phyloP scores from a whole-genome alignment of 2,113 vertebrate species.

The Alethe castanea region DNA sequence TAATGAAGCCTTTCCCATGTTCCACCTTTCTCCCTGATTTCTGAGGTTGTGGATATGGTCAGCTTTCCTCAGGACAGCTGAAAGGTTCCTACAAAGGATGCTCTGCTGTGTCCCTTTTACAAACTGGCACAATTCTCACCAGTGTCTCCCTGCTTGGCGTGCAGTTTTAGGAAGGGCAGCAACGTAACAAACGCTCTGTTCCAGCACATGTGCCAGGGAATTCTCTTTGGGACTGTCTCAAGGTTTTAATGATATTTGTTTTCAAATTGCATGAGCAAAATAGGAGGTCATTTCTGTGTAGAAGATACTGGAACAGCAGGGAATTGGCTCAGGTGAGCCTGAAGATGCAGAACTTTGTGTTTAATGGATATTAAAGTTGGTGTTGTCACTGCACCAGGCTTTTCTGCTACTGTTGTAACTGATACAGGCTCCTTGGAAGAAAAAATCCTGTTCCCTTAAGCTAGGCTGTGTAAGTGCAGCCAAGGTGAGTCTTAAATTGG shows the following conservation, averaged over 20 bases:
- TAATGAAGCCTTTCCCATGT: background rate
- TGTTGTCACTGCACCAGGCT: rapidly evolving
- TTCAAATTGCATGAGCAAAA: background rate
- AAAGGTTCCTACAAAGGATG: background rate
- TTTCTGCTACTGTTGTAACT: background rate
- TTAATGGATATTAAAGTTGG: background rate
- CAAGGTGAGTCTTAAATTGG: background rate
- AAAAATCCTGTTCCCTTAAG: background rate
- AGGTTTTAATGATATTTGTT: background rate
- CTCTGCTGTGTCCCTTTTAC: background rate
- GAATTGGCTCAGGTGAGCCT: background rate
- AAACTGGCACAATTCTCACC: background rate
- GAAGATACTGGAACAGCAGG: background rate
- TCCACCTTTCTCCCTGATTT: background rate
- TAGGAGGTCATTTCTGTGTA: background rate
- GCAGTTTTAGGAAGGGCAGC: background rate
- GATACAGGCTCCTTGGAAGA: background rate
- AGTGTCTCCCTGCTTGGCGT: background rate
- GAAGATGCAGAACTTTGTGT: background rate
- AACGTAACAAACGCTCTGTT: background rate
- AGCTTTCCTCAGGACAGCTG: background rate
- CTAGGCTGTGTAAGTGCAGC: background rate
- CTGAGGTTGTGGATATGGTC: background rate
- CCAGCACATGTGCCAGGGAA: rapidly evolving
- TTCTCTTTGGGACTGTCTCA: background rate